These are phyloP conservation scores for Sinopyrophorus schimmeli DNA, from an alignment of 2,888 invertebrate genomes.

Conservation along the genomic window DNA sequence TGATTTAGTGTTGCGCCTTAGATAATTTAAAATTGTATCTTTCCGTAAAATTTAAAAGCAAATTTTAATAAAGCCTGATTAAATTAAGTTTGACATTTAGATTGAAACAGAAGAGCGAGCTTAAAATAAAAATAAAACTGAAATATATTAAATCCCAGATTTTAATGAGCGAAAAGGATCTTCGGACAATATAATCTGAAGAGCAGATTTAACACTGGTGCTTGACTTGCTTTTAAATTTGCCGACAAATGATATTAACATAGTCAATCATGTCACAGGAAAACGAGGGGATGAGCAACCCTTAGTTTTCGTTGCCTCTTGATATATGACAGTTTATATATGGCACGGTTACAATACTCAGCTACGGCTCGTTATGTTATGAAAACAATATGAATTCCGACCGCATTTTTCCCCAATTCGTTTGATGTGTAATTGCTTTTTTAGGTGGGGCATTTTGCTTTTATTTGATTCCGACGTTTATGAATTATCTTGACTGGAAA, in stretches of 20 bases:
- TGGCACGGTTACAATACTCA: constrained; percentile 40
- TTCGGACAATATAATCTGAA: constrained; percentile 44
- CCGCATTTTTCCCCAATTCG: constrained; percentile 55
- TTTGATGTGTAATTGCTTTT: constrained; percentile 58
- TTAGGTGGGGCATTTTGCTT: constrained; percentile 44
- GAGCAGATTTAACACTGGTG: constrained; percentile 39
- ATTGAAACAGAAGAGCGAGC: constrained; percentile 10
- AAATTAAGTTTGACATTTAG: constrained; percentile 25
- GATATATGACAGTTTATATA: constrained; percentile 54
- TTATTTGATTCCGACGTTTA: constrained; percentile 52
- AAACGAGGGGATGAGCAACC: constrained; percentile 39
- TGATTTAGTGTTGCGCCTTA: too few relatives aligned
- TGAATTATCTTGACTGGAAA: constrained; percentile 44
- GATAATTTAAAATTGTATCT: constrained; percentile 7
- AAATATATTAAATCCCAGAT: constrained; percentile 28
- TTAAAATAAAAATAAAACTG: constrained; percentile 27
- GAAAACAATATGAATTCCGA: constrained; percentile 58
- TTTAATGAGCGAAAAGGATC: constrained; percentile 28
- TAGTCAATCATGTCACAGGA: constrained; percentile 52
- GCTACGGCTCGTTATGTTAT: constrained; percentile 52
- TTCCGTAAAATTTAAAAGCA: constrained; percentile 9
- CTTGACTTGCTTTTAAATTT: constrained; percentile 44
- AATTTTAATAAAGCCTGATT: constrained; percentile 26
- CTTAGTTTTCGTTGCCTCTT: constrained; percentile 46
- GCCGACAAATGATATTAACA: constrained; percentile 53